phyloP scores from a whole-genome alignment of 2,797 vertebrate genomes.

The Oryzias dopingdopingensis region DNA sequence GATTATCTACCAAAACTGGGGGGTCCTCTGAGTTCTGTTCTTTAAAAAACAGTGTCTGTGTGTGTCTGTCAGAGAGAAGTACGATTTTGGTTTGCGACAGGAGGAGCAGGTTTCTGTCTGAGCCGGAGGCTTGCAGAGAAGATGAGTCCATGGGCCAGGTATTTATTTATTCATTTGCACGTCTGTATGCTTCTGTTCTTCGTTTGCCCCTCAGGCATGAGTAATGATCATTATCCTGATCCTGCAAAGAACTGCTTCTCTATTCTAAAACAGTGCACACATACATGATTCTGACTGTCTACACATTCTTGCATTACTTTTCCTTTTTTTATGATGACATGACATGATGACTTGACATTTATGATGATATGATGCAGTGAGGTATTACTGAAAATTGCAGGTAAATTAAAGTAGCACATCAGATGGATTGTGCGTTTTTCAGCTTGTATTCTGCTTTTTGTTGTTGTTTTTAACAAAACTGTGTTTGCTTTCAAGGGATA shows the following conservation, averaged over 20 bases:
- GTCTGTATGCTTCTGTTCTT: neutral
- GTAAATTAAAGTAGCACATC: too few species aligned
- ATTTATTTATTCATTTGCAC: slow-evolving; percentile 41
- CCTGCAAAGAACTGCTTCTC: too few species aligned
- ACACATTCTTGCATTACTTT: too few species aligned
- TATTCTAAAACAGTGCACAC: too few species aligned
- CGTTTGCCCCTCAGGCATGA: too few species aligned
- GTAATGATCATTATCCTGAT: too few species aligned
- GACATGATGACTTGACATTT: too few species aligned
- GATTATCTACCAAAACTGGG: neutral
- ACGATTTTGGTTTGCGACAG: slow-evolving; percentile 92
- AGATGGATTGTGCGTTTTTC: neutral
- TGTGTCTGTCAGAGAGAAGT: slow-evolving; percentile 80
- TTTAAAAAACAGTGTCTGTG: slow-evolving; percentile 2
- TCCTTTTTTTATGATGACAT: too few species aligned
- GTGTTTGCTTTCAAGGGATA: slow-evolving; percentile 1
- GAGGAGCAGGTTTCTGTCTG: slow-evolving; percentile 92
- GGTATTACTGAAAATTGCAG: too few species aligned
- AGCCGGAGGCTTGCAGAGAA: slow-evolving; percentile 83
- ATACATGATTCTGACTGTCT: too few species aligned
- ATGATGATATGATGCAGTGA: too few species aligned
- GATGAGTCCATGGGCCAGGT: slow-evolving; percentile 94
- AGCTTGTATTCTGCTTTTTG: neutral
- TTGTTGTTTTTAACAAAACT: too few species aligned
- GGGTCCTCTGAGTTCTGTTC: neutral